Percentiles rank a stretch among this genome's conserved stretches.
Conservation (phyloP, 2,888 invertebrate genomes). For the Yponomeuta malinellus region DNA sequence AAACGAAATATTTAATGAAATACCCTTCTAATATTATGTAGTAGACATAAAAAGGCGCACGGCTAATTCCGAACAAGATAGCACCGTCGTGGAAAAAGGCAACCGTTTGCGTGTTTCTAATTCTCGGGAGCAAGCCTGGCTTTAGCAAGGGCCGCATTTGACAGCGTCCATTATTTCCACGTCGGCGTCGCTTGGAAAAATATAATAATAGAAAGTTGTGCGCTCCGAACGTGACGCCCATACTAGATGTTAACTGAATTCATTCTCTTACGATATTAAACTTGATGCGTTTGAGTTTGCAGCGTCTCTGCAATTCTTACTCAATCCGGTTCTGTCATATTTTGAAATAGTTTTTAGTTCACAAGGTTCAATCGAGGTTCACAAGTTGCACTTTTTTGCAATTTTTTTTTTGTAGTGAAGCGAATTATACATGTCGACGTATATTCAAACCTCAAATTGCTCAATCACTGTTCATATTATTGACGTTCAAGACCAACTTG, state of each 20-base stretch:
- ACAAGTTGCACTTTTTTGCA: no score
- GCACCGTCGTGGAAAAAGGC: not conserved
- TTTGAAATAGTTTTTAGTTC: no score
- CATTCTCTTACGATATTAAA: not conserved
- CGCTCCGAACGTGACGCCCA: not conserved
- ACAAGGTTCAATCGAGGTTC: no score
- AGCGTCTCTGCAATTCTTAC: no score
- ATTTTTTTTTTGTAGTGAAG: no score
- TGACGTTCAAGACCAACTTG: no score
- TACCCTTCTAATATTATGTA: no score
- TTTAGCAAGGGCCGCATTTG: not conserved
- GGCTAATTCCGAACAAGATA: not conserved
- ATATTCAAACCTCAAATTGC: no score
- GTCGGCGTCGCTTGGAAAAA: not conserved
- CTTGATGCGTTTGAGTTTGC: not conserved
- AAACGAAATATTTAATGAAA: no score
- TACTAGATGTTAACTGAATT: not conserved
- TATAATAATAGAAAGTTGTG: slow-evolving; percentile 7
- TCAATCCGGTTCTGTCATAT: no score
- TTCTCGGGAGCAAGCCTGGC: not conserved
- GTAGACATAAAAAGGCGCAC: not conserved
- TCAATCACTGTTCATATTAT: no score
- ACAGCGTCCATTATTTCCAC: slow-evolving; percentile 8
- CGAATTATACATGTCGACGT: no score
- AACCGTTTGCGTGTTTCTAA: not conserved